A percentile compares a stretch with the other conserved stretches of the same genome.
Evolutionary conservation across 2,888 invertebrate species (phyloP).

Genomic region (Hemaris fuciformis): DNA sequence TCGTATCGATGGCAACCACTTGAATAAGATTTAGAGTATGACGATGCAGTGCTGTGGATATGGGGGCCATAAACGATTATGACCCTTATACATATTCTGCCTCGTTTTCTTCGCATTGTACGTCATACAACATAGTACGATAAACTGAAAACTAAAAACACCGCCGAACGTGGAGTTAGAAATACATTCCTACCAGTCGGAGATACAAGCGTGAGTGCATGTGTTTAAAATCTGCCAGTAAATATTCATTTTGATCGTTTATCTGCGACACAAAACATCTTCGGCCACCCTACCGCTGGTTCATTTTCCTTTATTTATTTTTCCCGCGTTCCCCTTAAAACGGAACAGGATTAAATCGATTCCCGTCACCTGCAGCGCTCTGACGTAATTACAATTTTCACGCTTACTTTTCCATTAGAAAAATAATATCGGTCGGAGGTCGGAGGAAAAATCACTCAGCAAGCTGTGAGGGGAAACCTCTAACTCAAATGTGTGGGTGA

Average conservation of each 20-base stretch:
- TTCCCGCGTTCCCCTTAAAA: slow-evolving; percentile 18
- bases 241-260: background rate
- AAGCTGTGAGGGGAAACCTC: background rate
- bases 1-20: too few species aligned
- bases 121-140: too few species aligned
- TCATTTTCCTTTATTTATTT: background rate
- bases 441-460: background rate
- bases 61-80: too few species aligned
- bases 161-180: too few species aligned
- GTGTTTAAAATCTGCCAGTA: background rate
- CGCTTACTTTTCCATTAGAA: slow-evolving; percentile 27
- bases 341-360: slow-evolving; percentile 28
- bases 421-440: background rate
- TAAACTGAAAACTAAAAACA: too few species aligned
- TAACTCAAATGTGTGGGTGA: background rate
- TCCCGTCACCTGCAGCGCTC: slow-evolving; percentile 36
- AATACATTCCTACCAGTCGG: too few species aligned
- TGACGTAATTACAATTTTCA: slow-evolving; percentile 34
- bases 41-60: too few species aligned
- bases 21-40: too few species aligned
- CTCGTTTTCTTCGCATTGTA: too few species aligned
- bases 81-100: too few species aligned
- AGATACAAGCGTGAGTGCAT: too few species aligned
- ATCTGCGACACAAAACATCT: background rate
- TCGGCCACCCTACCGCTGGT: background rate